Percentiles rank a stretch among this genome's conserved stretches.
Conservation (phyloP, 2,113 vertebrate species). For the Hiodon alosoides region DNA sequence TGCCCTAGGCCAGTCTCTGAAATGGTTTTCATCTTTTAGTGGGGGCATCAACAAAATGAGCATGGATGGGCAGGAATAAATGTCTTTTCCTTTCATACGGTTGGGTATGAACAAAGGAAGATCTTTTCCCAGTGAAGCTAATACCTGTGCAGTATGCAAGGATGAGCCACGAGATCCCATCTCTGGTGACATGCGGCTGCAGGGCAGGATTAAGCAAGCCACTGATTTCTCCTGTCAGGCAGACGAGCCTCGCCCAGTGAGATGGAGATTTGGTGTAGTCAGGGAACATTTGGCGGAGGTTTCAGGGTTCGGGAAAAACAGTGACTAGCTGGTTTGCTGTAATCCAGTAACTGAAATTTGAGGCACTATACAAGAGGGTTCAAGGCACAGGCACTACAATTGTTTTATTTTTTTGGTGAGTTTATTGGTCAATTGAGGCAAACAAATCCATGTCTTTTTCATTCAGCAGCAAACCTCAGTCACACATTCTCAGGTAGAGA, state of each 20-base stretch:
- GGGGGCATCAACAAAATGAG: conserved; percentile 41
- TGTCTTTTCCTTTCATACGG: conserved; percentile 46
- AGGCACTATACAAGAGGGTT: not conserved
- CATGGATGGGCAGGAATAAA: conserved; percentile 30
- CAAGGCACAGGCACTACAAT: not conserved
- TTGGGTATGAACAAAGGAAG: conserved; percentile 54
- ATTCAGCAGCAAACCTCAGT: not conserved
- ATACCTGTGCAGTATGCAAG: conserved; percentile 38
- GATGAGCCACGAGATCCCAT: conserved; percentile 21
- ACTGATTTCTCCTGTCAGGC: conserved; percentile 33
- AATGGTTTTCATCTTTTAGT: conserved; percentile 39
- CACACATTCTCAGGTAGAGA: not conserved
- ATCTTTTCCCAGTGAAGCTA: conserved; percentile 55
- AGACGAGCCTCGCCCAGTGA: conserved; percentile 36
- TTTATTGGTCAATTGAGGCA: not conserved
- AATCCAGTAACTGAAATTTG: not conserved
- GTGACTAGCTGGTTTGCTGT: not conserved
- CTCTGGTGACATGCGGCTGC: conserved; percentile 28
- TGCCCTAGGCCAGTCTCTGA: not conserved
- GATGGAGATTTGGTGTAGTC: conserved; percentile 29
- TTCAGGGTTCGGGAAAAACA: not conserved
- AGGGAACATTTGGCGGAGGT: conserved; percentile 4
- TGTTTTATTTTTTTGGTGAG: not conserved
- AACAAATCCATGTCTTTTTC: not conserved
- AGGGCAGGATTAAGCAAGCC: conserved; percentile 40